phyloP scores from a whole-genome alignment of 1,140 invertebrate genomes.

The Homalodisca vitripennis region DNA sequence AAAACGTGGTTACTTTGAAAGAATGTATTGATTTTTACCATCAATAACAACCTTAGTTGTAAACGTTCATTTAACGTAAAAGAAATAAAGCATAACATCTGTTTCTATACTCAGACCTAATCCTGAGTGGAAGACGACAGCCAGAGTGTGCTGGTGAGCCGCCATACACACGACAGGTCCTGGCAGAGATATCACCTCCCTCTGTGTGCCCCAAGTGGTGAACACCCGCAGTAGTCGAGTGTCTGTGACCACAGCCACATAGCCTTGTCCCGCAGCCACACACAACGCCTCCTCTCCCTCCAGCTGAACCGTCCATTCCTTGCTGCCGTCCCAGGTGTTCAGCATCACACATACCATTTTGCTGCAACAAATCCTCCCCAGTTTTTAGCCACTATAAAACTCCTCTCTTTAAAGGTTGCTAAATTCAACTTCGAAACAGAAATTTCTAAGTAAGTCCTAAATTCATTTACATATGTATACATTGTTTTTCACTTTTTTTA shows the following conservation, averaged over 20 bases:
- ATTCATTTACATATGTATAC: no score
- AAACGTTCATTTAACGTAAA: no score
- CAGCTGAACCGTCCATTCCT: slow-evolving; percentile 83
- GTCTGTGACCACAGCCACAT: slow-evolving; percentile 77
- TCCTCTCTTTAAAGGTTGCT: no score
- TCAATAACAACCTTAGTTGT: no score
- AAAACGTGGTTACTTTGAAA: no score
- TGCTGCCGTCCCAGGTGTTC: slow-evolving; percentile 49
- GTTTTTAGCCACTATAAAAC: no score
- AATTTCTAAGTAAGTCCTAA: no score
- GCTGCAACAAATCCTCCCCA: no score
- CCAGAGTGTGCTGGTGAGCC: slow-evolving; percentile 65
- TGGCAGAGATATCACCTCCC: slow-evolving; percentile 69
- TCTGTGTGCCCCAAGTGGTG: slow-evolving; percentile 81
- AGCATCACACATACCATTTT: slow-evolving; percentile 24
- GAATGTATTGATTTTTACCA: no score
- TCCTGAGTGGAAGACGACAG: slow-evolving; percentile 75
- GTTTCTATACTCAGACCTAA: slow-evolving; percentile 49
- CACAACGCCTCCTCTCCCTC: slow-evolving; percentile 72
- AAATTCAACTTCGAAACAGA: no score
- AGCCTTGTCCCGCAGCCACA: slow-evolving; percentile 67
- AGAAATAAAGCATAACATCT: no score
- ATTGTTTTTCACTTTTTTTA: no score
- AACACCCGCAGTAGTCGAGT: slow-evolving; percentile 74
- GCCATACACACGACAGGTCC: slow-evolving; percentile 70